These are phyloP conservation scores for Cynaeus angustus DNA, from an alignment of 2,888 invertebrate genomes.

Conservation along the genomic window DNA sequence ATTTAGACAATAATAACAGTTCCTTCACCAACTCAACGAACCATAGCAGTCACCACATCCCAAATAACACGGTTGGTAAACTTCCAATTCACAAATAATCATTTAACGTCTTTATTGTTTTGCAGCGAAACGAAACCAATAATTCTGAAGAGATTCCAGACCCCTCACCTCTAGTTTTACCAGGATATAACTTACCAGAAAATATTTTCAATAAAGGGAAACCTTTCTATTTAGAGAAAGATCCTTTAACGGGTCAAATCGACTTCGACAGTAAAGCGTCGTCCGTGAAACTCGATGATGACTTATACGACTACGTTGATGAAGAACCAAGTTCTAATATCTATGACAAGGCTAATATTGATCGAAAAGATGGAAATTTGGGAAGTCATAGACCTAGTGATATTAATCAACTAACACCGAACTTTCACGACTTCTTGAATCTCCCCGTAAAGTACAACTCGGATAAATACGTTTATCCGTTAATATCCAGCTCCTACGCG, in stretches of 20 bases:
- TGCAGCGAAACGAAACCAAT: not conserved
- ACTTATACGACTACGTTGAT: constrained; percentile 64
- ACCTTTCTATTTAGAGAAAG: constrained; percentile 81
- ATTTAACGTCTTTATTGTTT: not conserved
- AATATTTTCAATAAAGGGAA: constrained; percentile 80
- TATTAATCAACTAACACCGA: constrained; percentile 77
- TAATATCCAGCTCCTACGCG: constrained; percentile 83
- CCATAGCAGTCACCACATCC: constrained; percentile 53
- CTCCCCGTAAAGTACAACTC: constrained; percentile 80
- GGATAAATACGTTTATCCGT: constrained; percentile 80
- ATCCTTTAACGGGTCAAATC: constrained; percentile 79
- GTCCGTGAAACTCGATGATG: constrained; percentile 65
- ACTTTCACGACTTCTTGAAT: constrained; percentile 81
- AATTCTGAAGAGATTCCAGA: constrained; percentile 68
- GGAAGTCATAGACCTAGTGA: constrained; percentile 75
- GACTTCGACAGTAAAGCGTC: constrained; percentile 76
- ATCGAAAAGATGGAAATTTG: constrained; percentile 70
- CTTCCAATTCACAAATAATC: too few relatives aligned
- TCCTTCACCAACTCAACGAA: constrained; percentile 52
- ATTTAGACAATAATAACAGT: constrained; percentile 61
- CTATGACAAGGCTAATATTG: constrained; percentile 69
- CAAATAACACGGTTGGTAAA: constrained; percentile 45
- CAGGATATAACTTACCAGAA: constrained; percentile 73
- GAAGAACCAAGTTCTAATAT: constrained; percentile 63
- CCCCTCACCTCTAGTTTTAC: constrained; percentile 68